Evolutionary conservation across 1,140 invertebrate species (phyloP).

Genomic region (Orussus abietinus): DNA sequence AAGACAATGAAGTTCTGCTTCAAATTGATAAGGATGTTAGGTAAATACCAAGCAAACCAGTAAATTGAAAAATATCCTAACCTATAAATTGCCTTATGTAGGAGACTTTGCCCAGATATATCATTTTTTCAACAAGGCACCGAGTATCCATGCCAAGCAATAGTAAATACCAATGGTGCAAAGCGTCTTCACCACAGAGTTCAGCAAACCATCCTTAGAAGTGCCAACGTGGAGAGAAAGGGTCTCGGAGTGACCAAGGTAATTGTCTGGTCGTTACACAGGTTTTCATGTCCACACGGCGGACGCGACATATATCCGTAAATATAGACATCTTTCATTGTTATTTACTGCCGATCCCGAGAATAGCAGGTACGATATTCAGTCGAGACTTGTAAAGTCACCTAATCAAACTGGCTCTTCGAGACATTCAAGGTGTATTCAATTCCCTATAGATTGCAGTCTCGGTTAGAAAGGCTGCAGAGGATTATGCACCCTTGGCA

Average conservation of each 20-base stretch:
- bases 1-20: conserved; percentile 92
- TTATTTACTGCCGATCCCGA: too few relatives aligned
- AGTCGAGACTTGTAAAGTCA: too few relatives aligned
- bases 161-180: conserved; percentile 69
- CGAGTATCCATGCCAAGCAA: conserved; percentile 74
- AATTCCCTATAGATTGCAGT: conserved; percentile 56
- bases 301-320: too few relatives aligned
- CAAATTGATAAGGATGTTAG: conserved; percentile 98
- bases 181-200: conserved; percentile 84
- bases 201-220: conserved; percentile 78
- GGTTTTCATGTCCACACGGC: too few relatives aligned
- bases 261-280: too few relatives aligned
- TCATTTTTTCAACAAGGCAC: conserved; percentile 94
- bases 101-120: conserved; percentile 90
- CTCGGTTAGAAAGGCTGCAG: conserved; percentile 62
- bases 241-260: conserved; percentile 88
- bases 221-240: conserved; percentile 82
- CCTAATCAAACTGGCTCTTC: too few relatives aligned
- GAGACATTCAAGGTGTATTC: too few relatives aligned
- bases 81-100: too few relatives aligned
- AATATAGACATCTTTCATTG: too few relatives aligned
- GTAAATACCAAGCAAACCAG: conserved; percentile 37
- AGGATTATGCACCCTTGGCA: conserved; percentile 77
- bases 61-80: background rate
- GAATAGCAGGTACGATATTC: conserved; percentile 46